A percentile compares a stretch with the other conserved stretches of the same genome.
Evolutionary conservation across 2,797 vertebrate genomes (phyloP).

Genomic region (Periophthalmus magnuspinnatus): DNA sequence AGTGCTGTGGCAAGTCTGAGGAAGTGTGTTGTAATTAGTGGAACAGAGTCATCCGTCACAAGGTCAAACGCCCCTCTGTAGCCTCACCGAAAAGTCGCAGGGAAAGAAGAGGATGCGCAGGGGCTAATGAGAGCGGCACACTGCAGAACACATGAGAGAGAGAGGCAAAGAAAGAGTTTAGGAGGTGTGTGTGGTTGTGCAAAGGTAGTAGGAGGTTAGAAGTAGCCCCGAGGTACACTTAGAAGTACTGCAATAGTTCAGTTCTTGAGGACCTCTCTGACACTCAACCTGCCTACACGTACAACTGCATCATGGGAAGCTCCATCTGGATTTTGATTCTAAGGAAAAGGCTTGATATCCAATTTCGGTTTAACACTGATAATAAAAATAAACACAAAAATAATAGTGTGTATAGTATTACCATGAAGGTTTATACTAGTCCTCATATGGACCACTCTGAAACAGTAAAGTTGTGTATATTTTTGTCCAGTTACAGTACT

Average conservation of each 20-base stretch:
- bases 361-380: not conserved
- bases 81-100: constrained; percentile 35
- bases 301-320: constrained; percentile 26
- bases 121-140: constrained; percentile 65
- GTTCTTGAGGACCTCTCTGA: constrained; percentile 57
- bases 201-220: constrained; percentile 50
- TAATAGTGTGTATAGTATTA: not conserved
- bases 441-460: too few relatives aligned
- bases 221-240: constrained; percentile 55
- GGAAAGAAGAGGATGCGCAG: constrained; percentile 20
- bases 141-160: constrained; percentile 45
- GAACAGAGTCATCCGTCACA: constrained; percentile 15
- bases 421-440: not conserved
- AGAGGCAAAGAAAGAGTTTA: constrained; percentile 17
- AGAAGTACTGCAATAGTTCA: constrained; percentile 53
- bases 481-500: too few relatives aligned
- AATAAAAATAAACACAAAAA: not conserved
- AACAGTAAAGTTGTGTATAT: too few relatives aligned
- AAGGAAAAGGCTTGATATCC: not conserved
- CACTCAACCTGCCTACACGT: constrained; percentile 53
- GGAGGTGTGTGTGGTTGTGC: constrained; percentile 23
- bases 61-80: constrained; percentile 38
- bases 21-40: constrained; percentile 31
- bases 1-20: constrained; percentile 16
- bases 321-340: constrained; percentile 1